Evolutionary conservation across 2,797 vertebrate species (phyloP).

Genomic region (Aulostomus chinensis): DNA sequence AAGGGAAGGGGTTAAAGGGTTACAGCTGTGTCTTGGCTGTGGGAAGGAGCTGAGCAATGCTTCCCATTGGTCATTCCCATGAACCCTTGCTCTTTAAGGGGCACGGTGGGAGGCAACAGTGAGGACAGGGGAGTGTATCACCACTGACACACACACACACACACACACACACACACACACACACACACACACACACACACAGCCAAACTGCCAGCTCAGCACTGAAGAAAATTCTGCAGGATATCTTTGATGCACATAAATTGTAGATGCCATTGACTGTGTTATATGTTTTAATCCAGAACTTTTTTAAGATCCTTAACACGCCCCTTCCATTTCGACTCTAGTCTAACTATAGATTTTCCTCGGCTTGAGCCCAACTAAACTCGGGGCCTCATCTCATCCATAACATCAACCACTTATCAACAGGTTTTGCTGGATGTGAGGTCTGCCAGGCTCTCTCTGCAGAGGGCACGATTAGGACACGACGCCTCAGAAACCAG

Average conservation of each 20-base stretch:
- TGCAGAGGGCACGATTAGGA: conserved; percentile 69
- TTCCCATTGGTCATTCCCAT: conserved; percentile 95
- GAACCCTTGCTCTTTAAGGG: conserved; percentile 88
- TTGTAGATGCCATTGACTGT: conserved; percentile 1
- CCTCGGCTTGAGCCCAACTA: conserved; percentile 27
- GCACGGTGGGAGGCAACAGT: conserved; percentile 80
- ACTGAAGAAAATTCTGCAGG: conserved; percentile 19
- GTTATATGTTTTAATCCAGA: conserved; percentile 6
- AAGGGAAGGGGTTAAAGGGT: conserved; percentile 84
- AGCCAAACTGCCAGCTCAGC: conserved; percentile 54
- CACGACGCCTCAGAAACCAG: conserved; percentile 50
- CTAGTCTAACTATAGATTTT: conserved; percentile 18
- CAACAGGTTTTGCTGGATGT: conserved; percentile 84
- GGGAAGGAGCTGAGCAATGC: conserved; percentile 93
- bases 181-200: neutral
- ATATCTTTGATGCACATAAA: conserved; percentile 11
- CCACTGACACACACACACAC: conserved; percentile 26
- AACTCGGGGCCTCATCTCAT: conserved; percentile 27
- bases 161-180: no score
- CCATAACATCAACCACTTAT: conserved; percentile 74
- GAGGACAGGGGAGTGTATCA: conserved; percentile 76
- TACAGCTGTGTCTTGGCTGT: conserved; percentile 94
- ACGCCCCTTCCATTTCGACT: conserved; percentile 22
- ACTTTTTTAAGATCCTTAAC: no score
- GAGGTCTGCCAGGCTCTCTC: conserved; percentile 70